Evolutionary conservation across 1,140 invertebrate species (phyloP).

Genomic region (Cyclina sinensis): DNA sequence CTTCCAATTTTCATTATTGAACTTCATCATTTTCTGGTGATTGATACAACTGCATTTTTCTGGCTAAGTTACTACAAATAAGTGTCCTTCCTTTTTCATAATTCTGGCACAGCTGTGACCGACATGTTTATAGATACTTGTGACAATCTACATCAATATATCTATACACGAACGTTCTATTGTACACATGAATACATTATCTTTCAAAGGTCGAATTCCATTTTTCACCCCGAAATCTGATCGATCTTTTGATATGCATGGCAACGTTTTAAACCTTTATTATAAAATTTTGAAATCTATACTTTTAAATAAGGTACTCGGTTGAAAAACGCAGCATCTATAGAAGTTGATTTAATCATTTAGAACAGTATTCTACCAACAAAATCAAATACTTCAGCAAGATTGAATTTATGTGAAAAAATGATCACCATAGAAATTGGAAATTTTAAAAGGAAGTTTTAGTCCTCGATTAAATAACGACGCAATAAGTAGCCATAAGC

Average conservation of each 20-base stretch:
- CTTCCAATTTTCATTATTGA: background rate
- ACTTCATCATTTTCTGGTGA: background rate
- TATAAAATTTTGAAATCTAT: slow-evolving; percentile 67
- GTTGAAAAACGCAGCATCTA: slow-evolving; percentile 6
- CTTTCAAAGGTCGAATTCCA: slow-evolving; percentile 66
- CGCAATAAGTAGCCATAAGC: background rate
- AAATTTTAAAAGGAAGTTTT: slow-evolving; percentile 60
- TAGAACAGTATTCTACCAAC: background rate
- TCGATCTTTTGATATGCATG: slow-evolving; percentile 70
- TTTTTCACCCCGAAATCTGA: slow-evolving; percentile 65
- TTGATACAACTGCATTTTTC: background rate
- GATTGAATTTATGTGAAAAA: slow-evolving; percentile 38
- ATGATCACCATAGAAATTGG: slow-evolving; percentile 58
- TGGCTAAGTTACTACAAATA: background rate
- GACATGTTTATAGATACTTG: background rate
- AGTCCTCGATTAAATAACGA: slow-evolving; percentile 34
- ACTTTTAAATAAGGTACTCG: slow-evolving; percentile 27
- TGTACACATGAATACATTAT: slow-evolving; percentile 37
- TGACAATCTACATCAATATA: slow-evolving; percentile 23
- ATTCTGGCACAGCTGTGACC: slow-evolving; percentile 8
- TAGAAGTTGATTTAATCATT: background rate
- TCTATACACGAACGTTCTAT: slow-evolving; percentile 25
- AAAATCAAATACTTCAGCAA: slow-evolving; percentile 22
- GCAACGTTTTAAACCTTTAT: slow-evolving; percentile 66
- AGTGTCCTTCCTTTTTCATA: background rate